phyloP scores from a whole-genome alignment of 2,888 invertebrate species.

The Pammene fasciana region DNA sequence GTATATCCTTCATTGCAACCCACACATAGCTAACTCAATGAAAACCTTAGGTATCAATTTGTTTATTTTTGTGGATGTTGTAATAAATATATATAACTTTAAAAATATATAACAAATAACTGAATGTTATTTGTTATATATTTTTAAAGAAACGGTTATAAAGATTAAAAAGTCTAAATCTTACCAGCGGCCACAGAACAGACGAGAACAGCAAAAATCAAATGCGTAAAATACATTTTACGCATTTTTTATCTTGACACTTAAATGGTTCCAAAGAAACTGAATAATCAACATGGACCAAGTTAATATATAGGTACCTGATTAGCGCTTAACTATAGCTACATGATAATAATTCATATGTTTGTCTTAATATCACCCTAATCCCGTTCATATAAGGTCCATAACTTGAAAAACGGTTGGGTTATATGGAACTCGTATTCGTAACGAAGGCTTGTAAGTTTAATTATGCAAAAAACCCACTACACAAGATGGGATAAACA shows the following conservation, averaged over 20 bases:
- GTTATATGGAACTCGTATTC: not conserved
- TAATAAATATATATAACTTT: too few species aligned
- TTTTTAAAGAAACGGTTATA: too few species aligned
- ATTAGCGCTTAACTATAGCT: not conserved
- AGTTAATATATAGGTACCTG: conserved; percentile 17
- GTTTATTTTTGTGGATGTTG: too few species aligned
- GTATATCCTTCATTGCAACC: too few species aligned
- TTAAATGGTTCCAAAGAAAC: conserved; percentile 6
- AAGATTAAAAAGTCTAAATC: not conserved
- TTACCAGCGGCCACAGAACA: conserved; percentile 5
- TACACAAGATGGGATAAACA: too few species aligned
- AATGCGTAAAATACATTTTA: conserved; percentile 23
- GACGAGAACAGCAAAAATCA: conserved; percentile 6
- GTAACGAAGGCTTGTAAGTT: not conserved
- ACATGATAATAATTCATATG: not conserved
- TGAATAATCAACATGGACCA: not conserved
- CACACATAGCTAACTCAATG: too few species aligned
- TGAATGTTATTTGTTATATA: too few species aligned
- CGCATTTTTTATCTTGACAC: conserved; percentile 4
- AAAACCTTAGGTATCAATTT: too few species aligned
- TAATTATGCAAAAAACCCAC: too few species aligned
- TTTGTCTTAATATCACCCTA: not conserved
- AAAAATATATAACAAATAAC: too few species aligned
- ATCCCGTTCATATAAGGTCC: not conserved
- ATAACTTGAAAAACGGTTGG: not conserved